Percentiles rank a stretch among this genome's conserved stretches.
These are phyloP conservation scores for Nyctalus aviator DNA, from an alignment of 2,797 vertebrate species.

Conservation along the genomic window DNA sequence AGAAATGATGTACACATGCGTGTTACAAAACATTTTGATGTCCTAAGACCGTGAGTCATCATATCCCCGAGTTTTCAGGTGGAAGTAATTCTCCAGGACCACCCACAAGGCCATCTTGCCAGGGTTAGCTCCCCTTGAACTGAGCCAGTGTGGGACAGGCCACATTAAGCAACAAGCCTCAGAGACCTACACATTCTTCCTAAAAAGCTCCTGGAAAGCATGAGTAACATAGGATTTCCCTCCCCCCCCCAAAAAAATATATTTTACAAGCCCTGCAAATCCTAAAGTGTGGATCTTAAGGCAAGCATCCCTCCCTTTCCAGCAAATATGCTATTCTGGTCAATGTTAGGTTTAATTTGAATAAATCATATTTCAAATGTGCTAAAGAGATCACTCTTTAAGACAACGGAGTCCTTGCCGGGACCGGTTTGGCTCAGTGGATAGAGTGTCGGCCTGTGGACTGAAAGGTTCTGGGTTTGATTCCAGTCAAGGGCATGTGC, in stretches of 20 bases:
- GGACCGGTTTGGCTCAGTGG: too few species aligned
- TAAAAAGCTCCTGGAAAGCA: background rate
- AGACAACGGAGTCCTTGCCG: background rate
- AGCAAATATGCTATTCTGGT: background rate
- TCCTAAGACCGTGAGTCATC: background rate
- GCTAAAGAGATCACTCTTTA: background rate
- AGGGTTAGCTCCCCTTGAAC: background rate
- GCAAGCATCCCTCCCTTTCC: background rate
- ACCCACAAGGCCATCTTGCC: background rate
- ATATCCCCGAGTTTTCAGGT: background rate
- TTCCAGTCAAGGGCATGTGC: too few species aligned
- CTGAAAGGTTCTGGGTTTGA: too few species aligned
- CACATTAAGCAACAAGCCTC: background rate
- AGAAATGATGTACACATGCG: background rate
- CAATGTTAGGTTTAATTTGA: background rate
- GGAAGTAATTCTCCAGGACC: background rate
- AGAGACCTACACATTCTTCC: background rate
- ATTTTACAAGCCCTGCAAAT: constrained; percentile 40
- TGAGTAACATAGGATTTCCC: constrained; percentile 34
- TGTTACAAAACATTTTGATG: background rate
- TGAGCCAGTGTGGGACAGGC: background rate
- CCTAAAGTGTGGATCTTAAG: background rate
- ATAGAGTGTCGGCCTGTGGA: too few species aligned
- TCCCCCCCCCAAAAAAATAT: background rate
- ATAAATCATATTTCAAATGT: background rate